Percentiles rank a stretch among this genome's conserved stretches.
Evolutionary conservation across 2,113 vertebrate species (phyloP).

Genomic region (Syngnathoides biaculeatus): DNA sequence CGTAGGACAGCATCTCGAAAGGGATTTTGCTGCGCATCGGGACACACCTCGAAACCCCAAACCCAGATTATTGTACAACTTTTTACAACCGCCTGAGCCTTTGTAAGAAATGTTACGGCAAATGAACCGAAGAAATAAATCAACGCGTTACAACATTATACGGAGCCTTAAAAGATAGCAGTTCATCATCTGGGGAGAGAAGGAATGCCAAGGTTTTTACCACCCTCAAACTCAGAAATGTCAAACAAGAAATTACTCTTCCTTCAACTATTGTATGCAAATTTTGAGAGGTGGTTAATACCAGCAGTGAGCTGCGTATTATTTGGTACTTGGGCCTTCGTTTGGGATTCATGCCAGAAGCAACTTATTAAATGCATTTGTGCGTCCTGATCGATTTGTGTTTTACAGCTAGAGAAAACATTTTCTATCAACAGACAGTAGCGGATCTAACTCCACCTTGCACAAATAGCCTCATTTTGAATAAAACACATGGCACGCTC

Average conservation of each 20-base stretch:
- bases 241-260: neutral
- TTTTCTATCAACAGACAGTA: too few species aligned
- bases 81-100: constrained; percentile 44
- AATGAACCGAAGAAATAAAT: constrained; percentile 69
- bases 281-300: too few species aligned
- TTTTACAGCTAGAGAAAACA: too few species aligned
- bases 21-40: neutral
- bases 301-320: too few species aligned
- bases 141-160: constrained; percentile 71
- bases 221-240: neutral
- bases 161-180: constrained; percentile 65
- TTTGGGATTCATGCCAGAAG: too few species aligned
- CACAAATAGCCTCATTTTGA: too few species aligned
- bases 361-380: too few species aligned
- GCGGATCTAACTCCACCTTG: too few species aligned
- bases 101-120: constrained; percentile 67
- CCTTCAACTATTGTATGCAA: too few species aligned
- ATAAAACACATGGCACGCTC: too few species aligned
- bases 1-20: constrained; percentile 5
- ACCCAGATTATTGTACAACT: neutral
- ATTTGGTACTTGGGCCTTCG: too few species aligned
- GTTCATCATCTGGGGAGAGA: constrained; percentile 67
- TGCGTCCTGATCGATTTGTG: too few species aligned
- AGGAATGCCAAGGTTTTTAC: constrained; percentile 45
- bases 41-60: neutral